Conservation (phyloP, 2,888 invertebrate genomes). For the Amphipoea oculea region DNA sequence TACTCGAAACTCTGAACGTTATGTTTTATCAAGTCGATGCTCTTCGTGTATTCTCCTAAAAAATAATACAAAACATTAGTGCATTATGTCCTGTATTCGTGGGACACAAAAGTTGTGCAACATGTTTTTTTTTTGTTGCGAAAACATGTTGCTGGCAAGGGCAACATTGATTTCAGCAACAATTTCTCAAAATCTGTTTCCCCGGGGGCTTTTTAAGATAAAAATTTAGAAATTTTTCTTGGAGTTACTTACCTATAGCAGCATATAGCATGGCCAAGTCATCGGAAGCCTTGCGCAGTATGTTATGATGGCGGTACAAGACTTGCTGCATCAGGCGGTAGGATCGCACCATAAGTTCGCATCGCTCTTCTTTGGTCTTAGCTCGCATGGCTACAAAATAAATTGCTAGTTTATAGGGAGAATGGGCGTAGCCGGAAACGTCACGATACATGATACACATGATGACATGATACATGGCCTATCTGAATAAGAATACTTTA, state of each 20-base stretch:
- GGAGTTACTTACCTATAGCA: constrained; percentile 74
- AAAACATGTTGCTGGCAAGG: neutral
- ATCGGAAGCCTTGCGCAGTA: constrained; percentile 78
- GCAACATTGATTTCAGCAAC: neutral
- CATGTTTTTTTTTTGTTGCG: neutral
- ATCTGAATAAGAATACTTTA: neutral
- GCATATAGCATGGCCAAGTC: constrained; percentile 80
- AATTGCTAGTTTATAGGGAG: neutral
- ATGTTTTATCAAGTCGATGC: constrained; percentile 88
- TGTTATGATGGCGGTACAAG: constrained; percentile 81
- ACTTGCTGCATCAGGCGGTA: constrained; percentile 81
- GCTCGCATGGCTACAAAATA: constrained; percentile 74
- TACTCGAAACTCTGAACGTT: constrained; percentile 90
- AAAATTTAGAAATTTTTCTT: neutral
- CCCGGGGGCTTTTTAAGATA: neutral
- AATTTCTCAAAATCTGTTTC: neutral
- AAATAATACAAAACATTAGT: constrained; percentile 12
- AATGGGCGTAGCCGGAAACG: neutral
- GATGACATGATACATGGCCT: neutral
- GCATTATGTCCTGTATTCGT: neutral
- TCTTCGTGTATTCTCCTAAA: constrained; percentile 83
- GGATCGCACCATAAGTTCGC: constrained; percentile 73
- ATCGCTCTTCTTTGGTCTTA: constrained; percentile 68
- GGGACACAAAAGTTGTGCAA: neutral
- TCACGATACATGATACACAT: neutral